Evolutionary conservation across 2,113 vertebrate genomes (phyloP).

Genomic region (Saccopteryx leptura): DNA sequence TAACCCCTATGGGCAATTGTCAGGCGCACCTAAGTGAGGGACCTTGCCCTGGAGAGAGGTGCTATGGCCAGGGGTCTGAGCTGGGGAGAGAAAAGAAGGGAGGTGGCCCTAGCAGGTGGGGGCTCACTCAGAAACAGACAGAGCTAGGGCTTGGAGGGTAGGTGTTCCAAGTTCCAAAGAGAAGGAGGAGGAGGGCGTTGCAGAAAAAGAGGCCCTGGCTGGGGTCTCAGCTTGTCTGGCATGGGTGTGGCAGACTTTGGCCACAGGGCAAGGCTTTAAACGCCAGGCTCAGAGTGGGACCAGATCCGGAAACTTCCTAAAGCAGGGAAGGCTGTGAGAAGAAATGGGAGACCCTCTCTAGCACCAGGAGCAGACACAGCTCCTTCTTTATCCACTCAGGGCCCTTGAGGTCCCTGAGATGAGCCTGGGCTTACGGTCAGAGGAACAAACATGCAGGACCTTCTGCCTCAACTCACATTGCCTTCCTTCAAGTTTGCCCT

Average conservation of each 20-base stretch:
- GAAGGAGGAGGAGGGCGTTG: background rate
- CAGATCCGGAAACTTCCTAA: background rate
- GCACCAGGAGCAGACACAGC: fast-evolving
- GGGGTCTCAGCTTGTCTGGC: background rate
- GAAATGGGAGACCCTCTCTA: too few relatives aligned
- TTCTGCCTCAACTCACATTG: background rate
- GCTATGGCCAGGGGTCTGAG: background rate
- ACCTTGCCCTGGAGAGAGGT: background rate
- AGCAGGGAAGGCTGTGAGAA: background rate
- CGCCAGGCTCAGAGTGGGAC: background rate
- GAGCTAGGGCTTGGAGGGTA: background rate
- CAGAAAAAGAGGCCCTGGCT: background rate
- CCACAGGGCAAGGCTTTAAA: background rate
- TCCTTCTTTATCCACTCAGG: background rate
- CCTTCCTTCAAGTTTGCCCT: background rate
- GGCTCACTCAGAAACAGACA: background rate
- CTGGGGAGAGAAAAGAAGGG: background rate
- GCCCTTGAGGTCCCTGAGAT: background rate
- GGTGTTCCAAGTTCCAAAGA: background rate
- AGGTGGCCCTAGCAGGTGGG: background rate
- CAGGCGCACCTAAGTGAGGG: background rate
- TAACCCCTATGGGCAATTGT: background rate
- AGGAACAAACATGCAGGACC: background rate
- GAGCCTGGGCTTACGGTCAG: background rate
- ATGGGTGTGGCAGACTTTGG: background rate